phyloP scores from a whole-genome alignment of 2,797 vertebrate genomes.

The Taenioides sp. region DNA sequence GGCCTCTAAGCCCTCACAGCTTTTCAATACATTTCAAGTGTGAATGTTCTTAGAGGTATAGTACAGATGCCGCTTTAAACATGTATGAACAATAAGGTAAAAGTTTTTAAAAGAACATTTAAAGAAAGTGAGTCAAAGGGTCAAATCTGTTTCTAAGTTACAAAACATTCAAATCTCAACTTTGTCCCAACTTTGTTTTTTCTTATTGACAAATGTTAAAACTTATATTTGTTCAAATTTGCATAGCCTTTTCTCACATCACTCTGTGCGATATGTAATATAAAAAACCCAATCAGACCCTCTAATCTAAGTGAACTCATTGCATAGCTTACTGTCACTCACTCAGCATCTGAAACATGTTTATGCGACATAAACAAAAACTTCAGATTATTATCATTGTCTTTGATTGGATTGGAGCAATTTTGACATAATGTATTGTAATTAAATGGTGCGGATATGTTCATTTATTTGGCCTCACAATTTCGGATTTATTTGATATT shows the following conservation, averaged over 20 bases:
- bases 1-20: constrained; percentile 37
- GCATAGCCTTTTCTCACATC: not conserved
- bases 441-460: not conserved
- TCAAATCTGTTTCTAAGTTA: not conserved
- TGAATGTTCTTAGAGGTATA: constrained; percentile 21
- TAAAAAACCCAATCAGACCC: not conserved
- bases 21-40: constrained; percentile 40
- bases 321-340: not conserved
- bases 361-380: not conserved
- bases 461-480: not conserved
- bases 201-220: not conserved
- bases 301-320: not conserved
- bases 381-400: constrained; percentile 5
- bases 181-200: not conserved
- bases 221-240: not conserved
- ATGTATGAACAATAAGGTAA: not conserved
- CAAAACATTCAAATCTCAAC: not conserved
- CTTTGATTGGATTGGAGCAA: not conserved
- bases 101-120: not conserved
- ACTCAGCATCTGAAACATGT: not conserved
- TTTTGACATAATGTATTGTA: not conserved
- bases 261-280: not conserved
- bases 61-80: not conserved
- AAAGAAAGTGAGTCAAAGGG: not conserved
- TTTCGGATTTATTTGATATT: not conserved